Conservation (phyloP, 1,140 invertebrate species). For the Chrysoperla carnea region DNA sequence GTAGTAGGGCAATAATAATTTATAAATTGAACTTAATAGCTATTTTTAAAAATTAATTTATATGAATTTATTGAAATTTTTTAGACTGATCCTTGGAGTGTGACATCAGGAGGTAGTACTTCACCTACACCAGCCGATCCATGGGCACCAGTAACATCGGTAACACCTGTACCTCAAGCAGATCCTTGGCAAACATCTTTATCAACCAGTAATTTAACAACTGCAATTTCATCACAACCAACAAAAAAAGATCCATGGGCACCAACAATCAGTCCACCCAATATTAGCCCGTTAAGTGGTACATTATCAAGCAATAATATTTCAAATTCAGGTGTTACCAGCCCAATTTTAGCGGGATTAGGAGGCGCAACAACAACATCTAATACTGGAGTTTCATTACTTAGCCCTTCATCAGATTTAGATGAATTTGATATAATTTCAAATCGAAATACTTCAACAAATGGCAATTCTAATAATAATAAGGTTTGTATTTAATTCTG, state of each 20-base stretch:
- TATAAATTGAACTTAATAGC: too few species aligned
- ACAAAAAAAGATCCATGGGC: constrained; percentile 30
- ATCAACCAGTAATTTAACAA: constrained; percentile 8
- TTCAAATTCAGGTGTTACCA: background rate
- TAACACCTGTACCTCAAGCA: constrained; percentile 14
- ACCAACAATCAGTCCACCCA: constrained; percentile 6
- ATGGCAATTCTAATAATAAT: constrained; percentile 5
- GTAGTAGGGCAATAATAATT: too few species aligned
- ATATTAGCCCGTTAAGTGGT: background rate
- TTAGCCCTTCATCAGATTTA: constrained; percentile 46
- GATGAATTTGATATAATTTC: constrained; percentile 73
- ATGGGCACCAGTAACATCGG: constrained; percentile 4
- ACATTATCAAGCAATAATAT: background rate
- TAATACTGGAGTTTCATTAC: background rate
- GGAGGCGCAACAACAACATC: background rate
- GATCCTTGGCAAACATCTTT: constrained; percentile 38
- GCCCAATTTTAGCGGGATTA: background rate
- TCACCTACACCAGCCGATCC: constrained; percentile 1
- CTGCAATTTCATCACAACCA: constrained; percentile 13
- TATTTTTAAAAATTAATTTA: too few species aligned
- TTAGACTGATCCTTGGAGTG: constrained; percentile 18
- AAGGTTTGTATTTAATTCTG: too few species aligned
- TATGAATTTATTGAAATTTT: too few species aligned
- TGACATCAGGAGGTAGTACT: constrained; percentile 5
- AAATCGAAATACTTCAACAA: constrained; percentile 32